Base-by-base conservation (phyloP, 2,888 invertebrate genomes). In the Serripes groenlandicus region DNA sequence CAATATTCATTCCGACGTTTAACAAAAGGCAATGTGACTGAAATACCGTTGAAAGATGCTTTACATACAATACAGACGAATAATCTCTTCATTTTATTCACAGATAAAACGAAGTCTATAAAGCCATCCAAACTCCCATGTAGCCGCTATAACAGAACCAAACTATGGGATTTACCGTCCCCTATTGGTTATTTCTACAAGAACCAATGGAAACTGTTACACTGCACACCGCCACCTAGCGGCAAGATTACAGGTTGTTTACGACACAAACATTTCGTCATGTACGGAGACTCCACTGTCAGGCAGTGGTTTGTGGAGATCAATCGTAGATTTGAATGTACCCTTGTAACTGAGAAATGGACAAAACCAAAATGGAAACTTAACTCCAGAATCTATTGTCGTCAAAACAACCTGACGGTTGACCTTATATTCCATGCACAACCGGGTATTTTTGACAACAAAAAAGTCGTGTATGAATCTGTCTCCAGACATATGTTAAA, bases 251-350 rank as follows among this genome's bases (percentile, higher is more conserved):
- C 5, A 5, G 5, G 1, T 5, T 28, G 32, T 34, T 21, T 56
- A 18, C 23, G 34, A 23, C 32, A 71, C 26, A 32, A 26, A 34
- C 56, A 23, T 11, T n/a, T 71, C 7, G 23, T 71, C 3, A 18
- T 71, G 4, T 71, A 56, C 54, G 71, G 71, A 3, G 71, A 71
- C 30, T 71, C 71, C 5, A 71, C 71, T 5, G 52, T 34, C n/a
- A 2, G 54, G 9, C 71, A 71, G 56, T 71, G 71, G 71, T 54
- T 34, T n/a, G 26, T 34, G 21, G 56, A 34, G n/a, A 18, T 71
- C 2, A 3, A 11, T 18, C 26, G n/a, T 23, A 30, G 56, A 34
- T 71, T 56, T 23, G 28, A 71, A 9, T 71, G 71, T 34, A 28
- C 18, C 18, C n/a, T 42, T 5, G 26, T 23, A 1, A 68, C 42